Conservation (phyloP, 2,113 vertebrate species). For the Prinia subflava region DNA sequence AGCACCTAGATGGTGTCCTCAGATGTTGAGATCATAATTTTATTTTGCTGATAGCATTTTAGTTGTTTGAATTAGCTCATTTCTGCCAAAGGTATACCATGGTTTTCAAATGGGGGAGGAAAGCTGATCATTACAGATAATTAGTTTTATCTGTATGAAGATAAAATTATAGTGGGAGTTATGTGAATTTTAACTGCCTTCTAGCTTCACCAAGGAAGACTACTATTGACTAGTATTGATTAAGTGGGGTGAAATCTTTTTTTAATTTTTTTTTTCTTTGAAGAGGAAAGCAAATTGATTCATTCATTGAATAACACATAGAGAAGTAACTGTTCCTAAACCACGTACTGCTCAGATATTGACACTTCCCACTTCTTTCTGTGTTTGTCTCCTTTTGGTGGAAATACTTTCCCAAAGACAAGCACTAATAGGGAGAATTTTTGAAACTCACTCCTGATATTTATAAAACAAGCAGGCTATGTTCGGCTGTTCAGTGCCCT, state of each 20-base stretch:
- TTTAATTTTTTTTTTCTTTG: constrained; percentile 18
- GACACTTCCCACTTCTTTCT: neutral
- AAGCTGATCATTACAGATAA: neutral
- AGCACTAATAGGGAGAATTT: neutral
- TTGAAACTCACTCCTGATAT: neutral
- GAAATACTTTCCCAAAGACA: neutral
- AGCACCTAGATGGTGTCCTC: neutral
- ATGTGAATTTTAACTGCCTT: neutral
- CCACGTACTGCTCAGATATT: neutral
- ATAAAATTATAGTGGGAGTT: neutral
- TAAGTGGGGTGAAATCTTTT: neutral
- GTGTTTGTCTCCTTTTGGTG: neutral
- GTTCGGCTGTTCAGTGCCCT: neutral
- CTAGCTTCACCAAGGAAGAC: neutral
- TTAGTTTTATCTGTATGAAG: neutral
- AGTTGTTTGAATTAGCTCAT: neutral
- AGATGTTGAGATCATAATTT: neutral
- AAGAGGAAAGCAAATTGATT: neutral
- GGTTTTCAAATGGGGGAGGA: neutral
- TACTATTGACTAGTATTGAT: constrained; percentile 11
- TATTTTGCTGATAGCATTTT: neutral
- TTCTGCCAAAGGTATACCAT: neutral
- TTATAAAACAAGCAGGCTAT: fast-evolving
- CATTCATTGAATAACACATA: neutral
- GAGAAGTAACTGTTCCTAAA: neutral